Evolutionary conservation across 2,888 invertebrate genomes (phyloP), one percentile per base, ranked within the genome.

Genomic region (Melieria picta): DNA sequence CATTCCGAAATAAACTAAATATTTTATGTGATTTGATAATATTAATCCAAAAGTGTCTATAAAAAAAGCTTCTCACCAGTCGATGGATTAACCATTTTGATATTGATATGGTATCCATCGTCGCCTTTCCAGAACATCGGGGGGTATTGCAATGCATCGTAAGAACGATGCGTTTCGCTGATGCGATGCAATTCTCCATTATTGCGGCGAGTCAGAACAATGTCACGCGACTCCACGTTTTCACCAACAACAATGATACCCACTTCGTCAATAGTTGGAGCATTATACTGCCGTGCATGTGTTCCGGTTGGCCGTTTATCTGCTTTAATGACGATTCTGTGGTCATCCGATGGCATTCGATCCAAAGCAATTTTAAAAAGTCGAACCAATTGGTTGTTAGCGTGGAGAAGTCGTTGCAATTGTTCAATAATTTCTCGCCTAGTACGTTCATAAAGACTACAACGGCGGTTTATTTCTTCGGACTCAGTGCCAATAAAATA

Each of bases 201-300:
- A 57, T 67, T 30, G 7, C 74, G 72, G 55, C 77, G 78, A 65
- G 68, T 71, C 64, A 82, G 70, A 52, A 83, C 78, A 76, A 86
- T 83, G 77, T 83, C 81, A 56, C 83, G 78, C 69, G 65, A 70
- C 75, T 81, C 79, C 65, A 80, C 77, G 55, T 81, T 62, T 71
- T 84, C 78, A 45, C 80, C 83, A 77, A 82, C 82, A 58, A 85
- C 80, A n/a, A 84, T 74, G 65, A 84, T 78, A 13, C 82, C 82
- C 58, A 84, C 83, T 80, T 85, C 83, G 78, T 83, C 78, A 45
- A 83, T 77, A 56, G 80, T 81, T 71, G 83, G 84, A 63, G 83
- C 84, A 79, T 84, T 85, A 75, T 79, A 84, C 74, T 73, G 75
- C 65, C 82, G 16, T 76, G 72, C 78, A 72, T 84, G 81, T 76